Evolutionary conservation across 2,797 vertebrate genomes (phyloP).

Genomic region (Synanceia verrucosa): DNA sequence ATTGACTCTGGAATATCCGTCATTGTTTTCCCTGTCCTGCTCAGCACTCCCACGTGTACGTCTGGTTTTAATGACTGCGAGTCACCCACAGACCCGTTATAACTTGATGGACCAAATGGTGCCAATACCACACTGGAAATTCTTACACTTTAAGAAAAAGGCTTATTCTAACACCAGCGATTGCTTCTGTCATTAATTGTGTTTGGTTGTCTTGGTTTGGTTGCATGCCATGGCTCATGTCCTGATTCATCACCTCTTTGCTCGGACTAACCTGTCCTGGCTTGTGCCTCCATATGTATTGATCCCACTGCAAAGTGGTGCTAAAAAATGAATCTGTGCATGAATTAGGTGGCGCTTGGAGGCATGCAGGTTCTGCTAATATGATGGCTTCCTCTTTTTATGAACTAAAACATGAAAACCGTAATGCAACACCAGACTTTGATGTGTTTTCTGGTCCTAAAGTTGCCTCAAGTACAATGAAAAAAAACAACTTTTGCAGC

Average conservation of each 20-base stretch:
- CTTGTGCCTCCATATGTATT: neutral
- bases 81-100: slow-evolving; percentile 52
- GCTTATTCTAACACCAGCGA: slow-evolving; percentile 18
- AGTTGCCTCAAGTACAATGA: too few relatives aligned
- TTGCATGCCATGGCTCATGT: neutral
- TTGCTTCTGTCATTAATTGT: slow-evolving; percentile 62
- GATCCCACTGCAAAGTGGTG: neutral
- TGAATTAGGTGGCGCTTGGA: neutral
- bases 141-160: slow-evolving; percentile 49
- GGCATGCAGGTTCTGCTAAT: neutral
- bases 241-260: slow-evolving; percentile 23
- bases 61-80: slow-evolving; percentile 68
- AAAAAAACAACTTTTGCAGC: too few relatives aligned
- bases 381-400: neutral
- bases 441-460: too few relatives aligned
- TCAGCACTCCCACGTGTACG: slow-evolving; percentile 38
- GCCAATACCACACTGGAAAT: slow-evolving; percentile 62
- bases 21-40: slow-evolving; percentile 55
- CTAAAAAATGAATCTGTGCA: neutral
- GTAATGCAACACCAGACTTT: neutral
- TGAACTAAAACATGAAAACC: neutral
- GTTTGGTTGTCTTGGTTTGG: slow-evolving; percentile 54
- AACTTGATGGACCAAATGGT: slow-evolving; percentile 41
- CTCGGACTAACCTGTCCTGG: neutral
- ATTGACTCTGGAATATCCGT: slow-evolving; percentile 65